Evolutionary conservation across 1,140 invertebrate genomes (phyloP), one percentile per base, ranked within the genome.

Genomic region (Schlechtendalia chinensis): DNA sequence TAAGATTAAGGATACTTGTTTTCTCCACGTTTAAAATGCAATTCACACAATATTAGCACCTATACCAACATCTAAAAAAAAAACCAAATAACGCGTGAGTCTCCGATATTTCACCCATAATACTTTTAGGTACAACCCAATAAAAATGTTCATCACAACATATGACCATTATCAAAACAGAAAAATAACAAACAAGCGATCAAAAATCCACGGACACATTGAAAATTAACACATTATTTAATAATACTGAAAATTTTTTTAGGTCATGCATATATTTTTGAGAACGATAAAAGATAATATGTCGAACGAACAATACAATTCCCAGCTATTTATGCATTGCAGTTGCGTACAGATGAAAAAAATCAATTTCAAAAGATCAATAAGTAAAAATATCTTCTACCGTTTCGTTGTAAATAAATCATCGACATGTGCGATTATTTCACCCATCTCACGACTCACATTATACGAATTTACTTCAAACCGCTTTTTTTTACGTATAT

Each of bases 1-100:
- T 45, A 67, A 67, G 17, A 39, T 39, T 67, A 65, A 65, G 32
- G 32, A 63, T 63, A 63, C 61, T 63, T 32, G 27, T 32, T 63
- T 19, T 10, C 19, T 19, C 29, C 22, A 12, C 6, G 27, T 61
- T 61, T 29, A 61, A 16, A 63, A 63, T 32, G 32, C 61, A 32
- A 63, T 63, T 32, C 16, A 32, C 8, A 32, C n/a, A n/a, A 61
- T 61, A 63, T 63, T 32, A 32, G 27, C 19, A 32, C 19, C 22
- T 56, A 59, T 61, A 32, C 11, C 27, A 27, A 61, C 16, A 61
- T 27, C 22, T 39, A 8, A 39, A 39, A 39, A 39, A 39, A 29
- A 24, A 29, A 29, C 22, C 59, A 17, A 61, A 27, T 61, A 61
- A 61, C 22, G 32, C 3, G 54, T 8, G 27, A 29, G 59, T 61